Evolutionary conservation across 2,797 vertebrate species (phyloP), one percentile per base, ranked within the genome.

Genomic region (Sebastolobus alascanus): DNA sequence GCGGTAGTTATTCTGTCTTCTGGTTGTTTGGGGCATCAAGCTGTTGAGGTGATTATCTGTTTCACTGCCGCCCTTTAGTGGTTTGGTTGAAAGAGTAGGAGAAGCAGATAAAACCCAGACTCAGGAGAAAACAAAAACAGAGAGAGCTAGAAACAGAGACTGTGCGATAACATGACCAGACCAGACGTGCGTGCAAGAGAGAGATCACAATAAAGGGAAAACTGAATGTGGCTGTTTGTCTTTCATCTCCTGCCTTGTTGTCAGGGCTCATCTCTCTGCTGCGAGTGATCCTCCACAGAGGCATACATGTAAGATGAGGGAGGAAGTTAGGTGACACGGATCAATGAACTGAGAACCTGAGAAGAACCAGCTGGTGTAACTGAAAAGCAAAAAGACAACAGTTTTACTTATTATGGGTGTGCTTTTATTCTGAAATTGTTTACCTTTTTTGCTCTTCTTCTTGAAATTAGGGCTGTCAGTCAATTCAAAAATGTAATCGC

Each of bases 21-120:
- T 82, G 69, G 11, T 80, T 71, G 11, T 80, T 74, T 56, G 60
- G 27, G 33, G 33, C 35, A 75, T 84, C 25, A 69, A 72, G 73
- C 75, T 61, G 74, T 65, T 63, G 52, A 78, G 14, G 82, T 80
- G 83, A 85, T 87, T 86, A 84, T 87, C 66, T 33, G 69, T 78
- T 71, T 82, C 35, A 69, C 40, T 68, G 80, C 68, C 74, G 40
- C 46, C 54, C 70, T 78, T 83, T 66, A 83, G 68, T 76, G 35
- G 35, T 68, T 75, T 74, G 75, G 43, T 69, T 68, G 27, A 74
- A 35, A 75, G 71, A n/a, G 50, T 22, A 56, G 52, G 8, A 55
- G 22, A 69, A 46, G 14, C 40, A 68, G 77, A 84, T 75, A 12
- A 79, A 80, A 72, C 13, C 10, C 29, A 59, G 54, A 73, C 20